Conservation (phyloP, 1,140 invertebrate species). For the Macrostomum lignano region DNA sequence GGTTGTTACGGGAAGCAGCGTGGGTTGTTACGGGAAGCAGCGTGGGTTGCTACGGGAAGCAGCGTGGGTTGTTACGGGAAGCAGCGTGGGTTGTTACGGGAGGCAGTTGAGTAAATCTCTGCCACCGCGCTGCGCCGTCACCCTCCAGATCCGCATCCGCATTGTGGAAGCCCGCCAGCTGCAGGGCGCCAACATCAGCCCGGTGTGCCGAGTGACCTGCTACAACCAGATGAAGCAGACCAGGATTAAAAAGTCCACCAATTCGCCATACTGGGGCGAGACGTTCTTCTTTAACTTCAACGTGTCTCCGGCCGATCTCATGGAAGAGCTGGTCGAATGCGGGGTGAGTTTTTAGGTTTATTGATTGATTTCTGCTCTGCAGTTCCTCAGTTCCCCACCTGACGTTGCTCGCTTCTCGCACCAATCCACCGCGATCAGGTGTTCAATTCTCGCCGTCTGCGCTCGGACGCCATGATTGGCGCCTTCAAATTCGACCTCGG, state of each 20-base stretch:
- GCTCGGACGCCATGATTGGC: slow-evolving; percentile 23
- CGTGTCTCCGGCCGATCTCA: slow-evolving; percentile 22
- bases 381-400: too few relatives aligned
- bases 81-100: too few relatives aligned
- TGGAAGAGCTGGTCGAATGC: slow-evolving; percentile 27
- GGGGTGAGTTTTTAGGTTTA: too few relatives aligned
- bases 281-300: slow-evolving; percentile 30
- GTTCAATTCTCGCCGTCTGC: slow-evolving; percentile 23
- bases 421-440: too few relatives aligned
- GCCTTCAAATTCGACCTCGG: slow-evolving; percentile 25
- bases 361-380: too few relatives aligned
- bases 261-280: slow-evolving; percentile 28
- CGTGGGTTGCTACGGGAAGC: too few relatives aligned
- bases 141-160: slow-evolving; percentile 26
- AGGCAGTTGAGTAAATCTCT: too few relatives aligned
- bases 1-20: too few relatives aligned
- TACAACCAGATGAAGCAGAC: slow-evolving; percentile 25
- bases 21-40: too few relatives aligned
- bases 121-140: too few relatives aligned
- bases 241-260: slow-evolving; percentile 26
- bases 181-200: slow-evolving; percentile 27
- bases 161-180: slow-evolving; percentile 28
- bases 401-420: too few relatives aligned
- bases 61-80: too few relatives aligned
- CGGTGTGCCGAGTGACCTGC: slow-evolving; percentile 22